Conservation (phyloP, 2,888 invertebrate genomes). For the Drosophila melanosoma region DNA sequence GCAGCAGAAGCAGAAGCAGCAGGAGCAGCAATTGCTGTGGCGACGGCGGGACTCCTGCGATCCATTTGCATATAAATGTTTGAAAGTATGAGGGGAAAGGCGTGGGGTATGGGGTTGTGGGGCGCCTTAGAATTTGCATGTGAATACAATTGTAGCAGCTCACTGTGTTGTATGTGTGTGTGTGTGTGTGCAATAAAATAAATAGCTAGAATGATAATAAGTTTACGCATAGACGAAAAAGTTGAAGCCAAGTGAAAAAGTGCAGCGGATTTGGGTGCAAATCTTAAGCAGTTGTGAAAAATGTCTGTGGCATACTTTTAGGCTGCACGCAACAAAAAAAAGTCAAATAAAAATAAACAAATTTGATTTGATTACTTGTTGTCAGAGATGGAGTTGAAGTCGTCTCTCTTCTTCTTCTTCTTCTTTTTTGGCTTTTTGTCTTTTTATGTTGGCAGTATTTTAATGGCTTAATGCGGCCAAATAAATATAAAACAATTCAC, state of each 20-base stretch:
- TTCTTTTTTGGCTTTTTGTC: too few species aligned
- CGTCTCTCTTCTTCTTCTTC: conserved; percentile 19
- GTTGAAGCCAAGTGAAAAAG: conserved; percentile 75
- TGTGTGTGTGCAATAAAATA: conserved; percentile 66
- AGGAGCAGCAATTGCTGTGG: neutral
- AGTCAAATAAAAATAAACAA: conserved; percentile 56
- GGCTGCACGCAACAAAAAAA: conserved; percentile 60
- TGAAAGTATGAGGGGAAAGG: conserved; percentile 35
- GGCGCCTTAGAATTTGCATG: conserved; percentile 61
- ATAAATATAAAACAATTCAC: conserved; percentile 75
- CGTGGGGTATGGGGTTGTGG: neutral
- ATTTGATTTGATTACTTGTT: conserved; percentile 72
- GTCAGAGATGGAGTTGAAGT: conserved; percentile 10
- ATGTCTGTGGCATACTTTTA: conserved; percentile 73
- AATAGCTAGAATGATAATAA: conserved; percentile 76
- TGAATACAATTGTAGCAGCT: conserved; percentile 71
- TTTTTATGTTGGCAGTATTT: conserved; percentile 62
- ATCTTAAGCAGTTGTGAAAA: conserved; percentile 69
- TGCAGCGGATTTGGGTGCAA: conserved; percentile 75
- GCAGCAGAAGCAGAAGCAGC: neutral
- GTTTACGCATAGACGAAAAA: conserved; percentile 76
- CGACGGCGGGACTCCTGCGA: conserved; percentile 31
- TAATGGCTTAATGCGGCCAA: conserved; percentile 73
- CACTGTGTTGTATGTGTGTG: conserved; percentile 33
- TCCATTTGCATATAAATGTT: conserved; percentile 76